Evolutionary conservation across 2,113 vertebrate species (phyloP).

Genomic region (Nettapus auritus): DNA sequence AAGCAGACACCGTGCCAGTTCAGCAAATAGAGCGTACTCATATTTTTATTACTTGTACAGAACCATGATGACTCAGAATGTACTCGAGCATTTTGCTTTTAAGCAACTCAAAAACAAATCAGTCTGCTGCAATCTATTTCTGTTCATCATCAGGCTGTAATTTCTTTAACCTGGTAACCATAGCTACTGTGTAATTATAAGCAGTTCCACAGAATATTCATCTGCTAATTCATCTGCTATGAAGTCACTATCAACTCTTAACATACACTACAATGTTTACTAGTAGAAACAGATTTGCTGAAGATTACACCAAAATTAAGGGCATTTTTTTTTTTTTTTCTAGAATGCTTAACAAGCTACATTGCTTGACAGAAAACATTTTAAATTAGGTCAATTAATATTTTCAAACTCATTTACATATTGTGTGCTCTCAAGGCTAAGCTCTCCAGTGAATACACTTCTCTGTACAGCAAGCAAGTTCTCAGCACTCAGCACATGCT

Average conservation of each 20-base stretch:
- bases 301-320: neutral
- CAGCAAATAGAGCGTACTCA: neutral
- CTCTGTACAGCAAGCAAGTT: neutral
- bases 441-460: neutral
- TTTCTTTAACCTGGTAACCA: constrained; percentile 52
- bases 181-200: constrained; percentile 20
- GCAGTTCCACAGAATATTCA: neutral
- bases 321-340: neutral
- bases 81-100: neutral
- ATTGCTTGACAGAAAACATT: neutral
- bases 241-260: neutral
- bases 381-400: neutral
- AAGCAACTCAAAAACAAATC: neutral
- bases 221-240: neutral
- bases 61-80: neutral
- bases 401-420: neutral
- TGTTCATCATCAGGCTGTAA: neutral
- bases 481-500: neutral
- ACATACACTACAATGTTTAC: neutral
- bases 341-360: neutral
- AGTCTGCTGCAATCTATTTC: neutral
- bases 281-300: neutral
- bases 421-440: neutral
- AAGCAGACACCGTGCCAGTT: neutral
- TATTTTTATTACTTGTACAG: neutral